A percentile compares a stretch with the other conserved stretches of the same genome.
Evolutionary conservation across 2,797 vertebrate species (phyloP).

Genomic region (Platalea minor): DNA sequence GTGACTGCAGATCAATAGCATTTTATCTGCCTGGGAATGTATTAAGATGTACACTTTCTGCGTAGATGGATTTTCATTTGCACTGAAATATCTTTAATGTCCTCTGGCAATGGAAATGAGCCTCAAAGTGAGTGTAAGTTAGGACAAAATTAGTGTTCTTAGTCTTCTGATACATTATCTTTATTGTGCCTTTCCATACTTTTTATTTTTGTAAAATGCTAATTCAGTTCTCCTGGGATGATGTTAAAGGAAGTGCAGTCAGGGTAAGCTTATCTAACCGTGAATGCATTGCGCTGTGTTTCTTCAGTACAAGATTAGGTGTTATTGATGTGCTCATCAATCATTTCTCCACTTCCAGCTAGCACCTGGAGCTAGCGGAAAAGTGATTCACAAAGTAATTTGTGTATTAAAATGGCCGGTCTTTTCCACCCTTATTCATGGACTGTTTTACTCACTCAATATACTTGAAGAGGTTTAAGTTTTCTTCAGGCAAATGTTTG

Average conservation of each 20-base stretch:
- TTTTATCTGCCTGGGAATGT: background rate
- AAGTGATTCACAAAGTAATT: background rate
- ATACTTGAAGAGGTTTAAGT: background rate
- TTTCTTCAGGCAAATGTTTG: background rate
- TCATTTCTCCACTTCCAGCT: background rate
- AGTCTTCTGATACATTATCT: background rate
- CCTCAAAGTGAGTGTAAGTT: background rate
- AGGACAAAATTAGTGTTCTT: background rate
- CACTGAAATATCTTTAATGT: slow-evolving; percentile 14
- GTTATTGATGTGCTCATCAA: background rate
- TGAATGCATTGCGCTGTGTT: background rate
- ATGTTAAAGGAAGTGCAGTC: background rate
- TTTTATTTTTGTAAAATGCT: slow-evolving; percentile 40
- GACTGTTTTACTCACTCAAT: background rate
- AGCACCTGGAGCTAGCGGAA: background rate
- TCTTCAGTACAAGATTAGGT: background rate
- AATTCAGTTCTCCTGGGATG: slow-evolving; percentile 22
- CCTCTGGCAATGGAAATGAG: background rate
- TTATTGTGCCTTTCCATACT: background rate
- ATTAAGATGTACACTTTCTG: background rate
- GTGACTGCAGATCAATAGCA: background rate
- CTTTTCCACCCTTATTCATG: background rate
- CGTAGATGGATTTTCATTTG: slow-evolving; percentile 2
- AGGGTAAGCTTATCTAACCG: background rate
- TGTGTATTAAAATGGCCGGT: background rate